These are phyloP conservation scores for Neelides sp. DNA, from an alignment of 1,140 invertebrate genomes.

Conservation along the genomic window DNA sequence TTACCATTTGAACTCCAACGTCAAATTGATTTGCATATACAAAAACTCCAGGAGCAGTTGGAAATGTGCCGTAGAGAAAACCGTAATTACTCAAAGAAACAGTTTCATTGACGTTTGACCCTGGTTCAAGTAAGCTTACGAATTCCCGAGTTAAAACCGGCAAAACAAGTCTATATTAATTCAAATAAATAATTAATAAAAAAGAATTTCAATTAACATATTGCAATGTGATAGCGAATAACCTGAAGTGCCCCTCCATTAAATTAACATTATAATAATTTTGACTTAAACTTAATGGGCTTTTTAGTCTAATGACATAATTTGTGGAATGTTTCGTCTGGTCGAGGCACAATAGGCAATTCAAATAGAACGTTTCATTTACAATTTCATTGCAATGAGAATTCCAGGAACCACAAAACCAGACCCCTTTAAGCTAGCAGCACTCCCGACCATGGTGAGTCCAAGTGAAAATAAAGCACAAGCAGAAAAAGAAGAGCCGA, in stretches of 20 bases:
- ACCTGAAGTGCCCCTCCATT: no score
- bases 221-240: no score
- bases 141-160: slow-evolving; percentile 77
- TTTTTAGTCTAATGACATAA: background rate
- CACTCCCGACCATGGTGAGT: slow-evolving; percentile 81
- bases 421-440: slow-evolving; percentile 58
- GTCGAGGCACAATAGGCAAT: background rate
- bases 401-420: slow-evolving; percentile 68
- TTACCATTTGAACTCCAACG: slow-evolving; percentile 70
- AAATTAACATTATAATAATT: no score
- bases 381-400: slow-evolving; percentile 79
- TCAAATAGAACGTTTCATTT: slow-evolving; percentile 36
- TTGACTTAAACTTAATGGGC: background rate
- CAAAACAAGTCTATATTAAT: slow-evolving; percentile 54
- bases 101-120: slow-evolving; percentile 54
- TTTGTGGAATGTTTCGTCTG: background rate
- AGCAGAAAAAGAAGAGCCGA: slow-evolving; percentile 79
- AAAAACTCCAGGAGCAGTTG: slow-evolving; percentile 77
- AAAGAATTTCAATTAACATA: background rate
- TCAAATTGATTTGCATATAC: slow-evolving; percentile 82
- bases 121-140: slow-evolving; percentile 57
- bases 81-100: slow-evolving; percentile 76
- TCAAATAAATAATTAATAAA: slow-evolving; percentile 12
- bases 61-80: slow-evolving; percentile 92
- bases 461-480: slow-evolving; percentile 81